Base-by-base conservation (phyloP, 2,113 vertebrate species). In the Gavialis gangeticus region DNA sequence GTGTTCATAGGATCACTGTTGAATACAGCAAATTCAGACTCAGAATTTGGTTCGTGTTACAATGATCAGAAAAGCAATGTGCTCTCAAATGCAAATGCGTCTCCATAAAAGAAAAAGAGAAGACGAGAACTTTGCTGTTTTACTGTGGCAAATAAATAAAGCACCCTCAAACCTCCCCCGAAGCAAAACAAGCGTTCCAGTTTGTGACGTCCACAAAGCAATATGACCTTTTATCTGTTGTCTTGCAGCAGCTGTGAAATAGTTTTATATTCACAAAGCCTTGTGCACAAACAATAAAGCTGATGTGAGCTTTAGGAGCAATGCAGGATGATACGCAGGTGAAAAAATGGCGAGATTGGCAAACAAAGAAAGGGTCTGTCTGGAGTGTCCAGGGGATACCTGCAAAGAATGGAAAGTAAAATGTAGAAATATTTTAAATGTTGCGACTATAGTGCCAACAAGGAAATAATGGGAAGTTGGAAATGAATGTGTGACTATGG, bases 231-330 rank as follows among this genome's bases (percentile, higher is more conserved):
- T 91, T 93, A 90, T 91, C 85, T 95, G 90, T 89, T 93, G 19
- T 85, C 84, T 86, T 80, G 85, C 86, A 93, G 93, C 87, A 94
- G 93, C 93, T 84, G 27, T 84, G 88, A 88, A 89, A 89, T 84
- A 92, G 92, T 84, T 97, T 78, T 91, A 82, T 88, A 12, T 85
- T 91, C 2, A 3, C 69, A 34, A 78, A 73, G 60, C 89, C 95
- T 19, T 63, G 88, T 89, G 93, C 92, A 96, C 96, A 97, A 96
- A 96, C 94, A 96, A 14, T 94, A 56, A 96, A 94, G 97, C 95
- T 98, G 97, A 97, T 89, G 94, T 95, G 87, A 88, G 93, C 76
- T 5, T 94, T 16, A 82, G 63, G 22, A 95, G 96, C 96, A 87
- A 93, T 76, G 76, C 57, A 2, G 4, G 2, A 58, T n/a, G 14